phyloP scores from a whole-genome alignment of 2,797 vertebrate species.

The Chromis chromis region DNA sequence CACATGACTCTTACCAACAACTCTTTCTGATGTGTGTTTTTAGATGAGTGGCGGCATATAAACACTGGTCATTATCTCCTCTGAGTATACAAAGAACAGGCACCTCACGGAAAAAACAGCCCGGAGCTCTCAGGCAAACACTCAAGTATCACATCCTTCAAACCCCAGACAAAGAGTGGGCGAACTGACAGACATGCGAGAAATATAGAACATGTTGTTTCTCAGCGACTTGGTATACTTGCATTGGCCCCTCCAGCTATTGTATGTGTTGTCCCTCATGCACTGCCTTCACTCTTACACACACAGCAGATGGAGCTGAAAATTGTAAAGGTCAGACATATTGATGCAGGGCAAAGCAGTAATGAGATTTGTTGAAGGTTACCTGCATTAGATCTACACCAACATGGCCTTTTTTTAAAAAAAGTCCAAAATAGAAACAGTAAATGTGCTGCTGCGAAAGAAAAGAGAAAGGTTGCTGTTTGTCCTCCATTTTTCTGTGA shows the following conservation, averaged over 20 bases:
- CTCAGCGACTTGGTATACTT: neutral
- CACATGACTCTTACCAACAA: neutral
- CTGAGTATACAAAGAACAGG: conserved; percentile 3
- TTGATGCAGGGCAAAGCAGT: conserved; percentile 39
- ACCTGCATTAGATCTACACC: conserved; percentile 57
- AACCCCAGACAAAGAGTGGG: conserved; percentile 19
- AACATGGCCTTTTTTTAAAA: conserved; percentile 17
- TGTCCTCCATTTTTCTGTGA: conserved; percentile 19
- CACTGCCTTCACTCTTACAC: conserved; percentile 14
- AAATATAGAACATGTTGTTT: conserved; percentile 25
- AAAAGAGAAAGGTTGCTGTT: conserved; percentile 22
- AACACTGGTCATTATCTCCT: conserved; percentile 49
- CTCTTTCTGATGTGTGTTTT: conserved; percentile 7
- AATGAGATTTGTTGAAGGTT: conserved; percentile 73
- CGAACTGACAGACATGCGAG: neutral
- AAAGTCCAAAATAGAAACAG: conserved; percentile 39
- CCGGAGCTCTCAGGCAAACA: conserved; percentile 27
- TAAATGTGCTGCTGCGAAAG: neutral
- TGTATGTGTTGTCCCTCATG: conserved; percentile 11
- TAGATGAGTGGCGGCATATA: conserved; percentile 33
- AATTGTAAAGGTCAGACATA: conserved; percentile 69
- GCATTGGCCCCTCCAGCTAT: neutral
- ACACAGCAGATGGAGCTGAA: conserved; percentile 25
- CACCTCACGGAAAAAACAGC: conserved; percentile 35
- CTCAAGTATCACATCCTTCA: conserved; percentile 25